Conservation (phyloP, 30 jellyfish, hydroid and myxozoan genomes). For the Aurelia sp. region DNA sequence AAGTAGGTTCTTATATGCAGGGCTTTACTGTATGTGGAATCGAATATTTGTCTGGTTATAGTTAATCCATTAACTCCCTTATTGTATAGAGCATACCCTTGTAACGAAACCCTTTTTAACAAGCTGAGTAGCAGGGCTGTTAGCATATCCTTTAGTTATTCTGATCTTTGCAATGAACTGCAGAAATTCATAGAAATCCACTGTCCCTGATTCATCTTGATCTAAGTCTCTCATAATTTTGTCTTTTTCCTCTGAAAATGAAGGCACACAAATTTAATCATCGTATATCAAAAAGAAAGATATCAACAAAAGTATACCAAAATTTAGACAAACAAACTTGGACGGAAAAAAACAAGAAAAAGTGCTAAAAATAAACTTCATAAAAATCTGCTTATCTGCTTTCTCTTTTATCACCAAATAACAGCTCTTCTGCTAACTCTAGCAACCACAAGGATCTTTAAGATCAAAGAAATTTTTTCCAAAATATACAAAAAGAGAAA, state of each 20-base stretch:
- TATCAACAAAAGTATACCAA: background rate
- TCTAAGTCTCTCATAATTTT: conserved; percentile 54
- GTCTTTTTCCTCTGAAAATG: conserved; percentile 20
- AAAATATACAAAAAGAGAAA: no score
- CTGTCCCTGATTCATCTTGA: conserved; percentile 60
- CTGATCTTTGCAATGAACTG: conserved; percentile 44
- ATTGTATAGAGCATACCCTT: conserved; percentile 38
- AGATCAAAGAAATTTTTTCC: no score
- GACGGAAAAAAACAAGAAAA: background rate
- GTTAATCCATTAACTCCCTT: background rate
- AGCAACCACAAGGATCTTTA: no score
- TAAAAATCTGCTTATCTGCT: no score
- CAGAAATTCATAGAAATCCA: conserved; percentile 60
- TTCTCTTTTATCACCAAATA: no score
- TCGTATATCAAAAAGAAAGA: no score
- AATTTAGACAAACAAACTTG: no score
- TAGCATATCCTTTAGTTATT: conserved; percentile 3
- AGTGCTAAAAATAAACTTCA: no score
- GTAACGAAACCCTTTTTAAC: conserved; percentile 46
- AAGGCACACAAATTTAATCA: background rate
- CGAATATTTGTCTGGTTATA: background rate
- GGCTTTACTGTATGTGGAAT: no score
- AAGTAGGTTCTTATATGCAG: no score
- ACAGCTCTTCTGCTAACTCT: no score
- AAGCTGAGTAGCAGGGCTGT: conserved; percentile 31